Evolutionary conservation across 2,797 vertebrate species (phyloP), one percentile per base, ranked within the genome.

Genomic region (Balearica regulorum): DNA sequence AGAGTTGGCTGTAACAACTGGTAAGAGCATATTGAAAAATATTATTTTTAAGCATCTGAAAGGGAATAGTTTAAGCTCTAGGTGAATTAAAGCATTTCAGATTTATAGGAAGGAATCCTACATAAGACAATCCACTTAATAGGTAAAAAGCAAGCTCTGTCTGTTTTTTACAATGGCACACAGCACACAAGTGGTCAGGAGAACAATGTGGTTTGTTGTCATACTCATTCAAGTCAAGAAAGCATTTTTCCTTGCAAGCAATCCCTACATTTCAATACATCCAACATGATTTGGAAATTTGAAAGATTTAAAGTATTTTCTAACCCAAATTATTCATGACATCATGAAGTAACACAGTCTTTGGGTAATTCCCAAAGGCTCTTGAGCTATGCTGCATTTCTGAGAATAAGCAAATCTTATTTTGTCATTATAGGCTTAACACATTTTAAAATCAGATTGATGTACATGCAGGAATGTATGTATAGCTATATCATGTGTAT

Each of bases 1-100:
- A 98, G 96, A 57, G 98, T 98, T 68, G 98, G 98, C 54, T 99
- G 99, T 97, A 99, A 99, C 93, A 99, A 97, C 78, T 99, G 99
- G 99, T 99, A 96, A n/a, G 98, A 94, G 9, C 21, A 71, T 16
- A 77, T 4, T 46, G 39, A 79, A 91, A 95, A 96, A 62, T 6
- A 53, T 7, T 41, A 33, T 83, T 69, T 92, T 88, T 39, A 61
- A 57, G 37, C 15, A 39, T 33, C 44, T 62, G 61, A 79, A 91
- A 51, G 10, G 17, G 17, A 85, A 68, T 24, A 41, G 28, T 69
- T 84, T 46, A 88, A 64, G 35, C 28, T 72, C 28, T 53, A 75
- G 13, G 26, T 43, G 66, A 87, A 79, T 73, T 39, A 54, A 1
- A 49, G 49, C 3, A 57, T 85, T 90, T 85, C 10, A 83, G 19